These are phyloP conservation scores for Epistrophella euchroma DNA, from an alignment of 2,888 invertebrate genomes.

Conservation along the genomic window DNA sequence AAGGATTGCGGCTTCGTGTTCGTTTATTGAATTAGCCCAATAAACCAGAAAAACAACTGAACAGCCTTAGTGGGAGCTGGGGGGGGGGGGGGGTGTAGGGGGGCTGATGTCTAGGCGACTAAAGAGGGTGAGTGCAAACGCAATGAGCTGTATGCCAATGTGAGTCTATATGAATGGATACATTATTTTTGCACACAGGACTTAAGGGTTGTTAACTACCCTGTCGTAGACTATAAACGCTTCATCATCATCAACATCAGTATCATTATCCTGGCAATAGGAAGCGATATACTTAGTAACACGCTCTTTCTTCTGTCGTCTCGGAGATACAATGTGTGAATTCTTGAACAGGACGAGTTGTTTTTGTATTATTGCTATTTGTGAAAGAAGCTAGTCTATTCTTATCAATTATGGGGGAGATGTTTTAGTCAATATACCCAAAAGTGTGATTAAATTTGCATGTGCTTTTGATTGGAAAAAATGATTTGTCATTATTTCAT, in stretches of 20 bases:
- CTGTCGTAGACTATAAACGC: conserved; percentile 71
- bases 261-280: conserved; percentile 69
- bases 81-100: too few species aligned
- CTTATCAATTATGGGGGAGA: background rate
- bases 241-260: conserved; percentile 74
- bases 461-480: conserved; percentile 52
- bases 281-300: conserved; percentile 47
- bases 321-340: conserved; percentile 36
- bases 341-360: conserved; percentile 43
- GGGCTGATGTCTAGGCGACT: conserved; percentile 2
- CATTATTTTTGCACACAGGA: conserved; percentile 72
- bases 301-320: conserved; percentile 35
- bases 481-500: conserved; percentile 13
- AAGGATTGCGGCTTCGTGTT: conserved; percentile 80
- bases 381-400: background rate
- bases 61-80: conserved; percentile 68
- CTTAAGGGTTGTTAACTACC: conserved; percentile 76
- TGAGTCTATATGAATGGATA: conserved; percentile 76
- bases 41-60: conserved; percentile 84
- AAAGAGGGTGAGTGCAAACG: conserved; percentile 69
- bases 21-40: conserved; percentile 84
- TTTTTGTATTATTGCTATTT: conserved; percentile 22
- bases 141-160: conserved; percentile 79
- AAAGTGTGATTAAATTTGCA: conserved; percentile 44
- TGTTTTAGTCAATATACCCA: conserved; percentile 34